Evolutionary conservation across 2,797 vertebrate species (phyloP), one percentile per base, ranked within the genome.

Genomic region (Argyrosomus regius): DNA sequence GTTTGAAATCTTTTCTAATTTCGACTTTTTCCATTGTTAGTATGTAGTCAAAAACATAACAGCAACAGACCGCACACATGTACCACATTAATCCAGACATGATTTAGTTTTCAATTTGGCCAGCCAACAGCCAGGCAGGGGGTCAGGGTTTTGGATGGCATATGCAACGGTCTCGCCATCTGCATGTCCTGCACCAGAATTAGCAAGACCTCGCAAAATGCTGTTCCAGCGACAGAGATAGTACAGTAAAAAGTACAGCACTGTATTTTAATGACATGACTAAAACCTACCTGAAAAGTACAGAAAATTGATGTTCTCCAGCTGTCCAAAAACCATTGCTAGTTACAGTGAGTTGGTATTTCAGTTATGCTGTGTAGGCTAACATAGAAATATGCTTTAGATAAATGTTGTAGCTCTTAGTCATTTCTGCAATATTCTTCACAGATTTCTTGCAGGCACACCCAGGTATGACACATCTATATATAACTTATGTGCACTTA

Each of bases 41-140:
- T n/a, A 35, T 16, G 24, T 18, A 72, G 41, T 65, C 61, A 64
- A 50, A 1, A 5, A 31, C 41, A 59, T 58, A 17, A 49, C 26
- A 49, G 63, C 18, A 1, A 41, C 64, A 67, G 49, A 53, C 43
- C 57, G 68, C 5, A 3, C 62, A 74, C 76, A 79, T 53, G 56
- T 41, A 56, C 20, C 54, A 49, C 65, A 81, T 80, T 82, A 66
- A 83, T 82, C 78, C 69, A 46, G 52, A 82, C 50, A 74, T 77
- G 80, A 88, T 67, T 79, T 50, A 70, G 77, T 81, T 86, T 72
- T 68, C 60, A 80, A 48, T 74, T 84, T 80, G 67, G 59, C 53
- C 53, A 62, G 72, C 45, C 1, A 14, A 75, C 74, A 84, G 62
- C 8, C 72, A 54, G 70, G 76, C 52, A 49, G 64, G 67, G 65